phyloP scores from a whole-genome alignment of 2,888 invertebrate genomes.

The Hypselothyrea guttata region DNA sequence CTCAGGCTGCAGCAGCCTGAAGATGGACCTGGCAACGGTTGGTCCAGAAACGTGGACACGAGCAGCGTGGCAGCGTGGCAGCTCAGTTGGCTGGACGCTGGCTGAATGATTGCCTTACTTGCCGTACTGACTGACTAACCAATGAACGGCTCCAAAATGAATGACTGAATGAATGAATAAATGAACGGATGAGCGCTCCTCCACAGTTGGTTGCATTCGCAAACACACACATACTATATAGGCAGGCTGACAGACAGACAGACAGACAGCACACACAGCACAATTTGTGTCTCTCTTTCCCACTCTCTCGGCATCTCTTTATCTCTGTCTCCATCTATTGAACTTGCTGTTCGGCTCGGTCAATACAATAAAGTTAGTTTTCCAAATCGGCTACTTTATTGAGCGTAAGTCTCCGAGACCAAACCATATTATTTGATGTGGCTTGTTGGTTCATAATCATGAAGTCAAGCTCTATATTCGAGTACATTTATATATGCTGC shows the following conservation, averaged over 20 bases:
- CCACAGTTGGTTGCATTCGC: slow-evolving; percentile 74
- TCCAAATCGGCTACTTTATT: slow-evolving; percentile 74
- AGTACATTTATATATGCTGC: slow-evolving; percentile 71
- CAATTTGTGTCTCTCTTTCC: slow-evolving; percentile 26
- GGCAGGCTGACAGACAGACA: slow-evolving; percentile 7
- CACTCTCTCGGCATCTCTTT: no score
- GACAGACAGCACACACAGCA: slow-evolving; percentile 5
- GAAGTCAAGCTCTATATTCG: slow-evolving; percentile 42
- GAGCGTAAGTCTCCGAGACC: slow-evolving; percentile 62
- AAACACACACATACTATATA: slow-evolving; percentile 48
- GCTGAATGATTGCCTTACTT: slow-evolving; percentile 70
- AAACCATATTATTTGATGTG: slow-evolving; percentile 67
- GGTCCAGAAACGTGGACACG: slow-evolving; percentile 35
- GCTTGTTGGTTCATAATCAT: slow-evolving; percentile 63
- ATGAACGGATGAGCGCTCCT: slow-evolving; percentile 74
- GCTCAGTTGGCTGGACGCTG: slow-evolving; percentile 22
- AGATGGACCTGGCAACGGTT: slow-evolving; percentile 25
- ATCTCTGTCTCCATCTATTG: no score
- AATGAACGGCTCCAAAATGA: slow-evolving; percentile 72
- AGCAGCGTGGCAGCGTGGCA: slow-evolving; percentile 16
- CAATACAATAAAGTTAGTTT: slow-evolving; percentile 73
- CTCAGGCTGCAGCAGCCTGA: slow-evolving; percentile 7
- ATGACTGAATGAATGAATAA: slow-evolving; percentile 76
- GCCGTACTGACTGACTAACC: slow-evolving; percentile 72
- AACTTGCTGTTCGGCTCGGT: slow-evolving; percentile 52